A percentile compares a stretch with the other conserved stretches of the same genome.
Conservation (phyloP, 2,113 vertebrate genomes). For the Zapus hudsonius region DNA sequence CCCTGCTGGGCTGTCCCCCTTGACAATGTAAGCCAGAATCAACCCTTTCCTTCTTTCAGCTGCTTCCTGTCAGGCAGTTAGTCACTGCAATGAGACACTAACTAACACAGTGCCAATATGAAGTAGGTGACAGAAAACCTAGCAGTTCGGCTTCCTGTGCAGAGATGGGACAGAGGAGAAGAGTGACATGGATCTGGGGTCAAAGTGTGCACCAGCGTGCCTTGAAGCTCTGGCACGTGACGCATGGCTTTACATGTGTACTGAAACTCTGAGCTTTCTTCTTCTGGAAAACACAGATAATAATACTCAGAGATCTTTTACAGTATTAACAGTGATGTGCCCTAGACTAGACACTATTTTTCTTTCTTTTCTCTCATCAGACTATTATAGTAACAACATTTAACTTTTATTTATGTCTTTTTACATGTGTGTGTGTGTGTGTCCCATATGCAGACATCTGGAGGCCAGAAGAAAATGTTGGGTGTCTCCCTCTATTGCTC, state of each 20-base stretch:
- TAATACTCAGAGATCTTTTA: not conserved
- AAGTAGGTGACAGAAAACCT: not conserved
- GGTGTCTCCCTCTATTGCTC: no score
- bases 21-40: no score
- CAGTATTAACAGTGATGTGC: not conserved
- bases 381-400: not conserved
- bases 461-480: no score
- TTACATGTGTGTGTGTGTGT: no score
- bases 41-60: no score
- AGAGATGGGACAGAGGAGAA: not conserved
- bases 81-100: no score
- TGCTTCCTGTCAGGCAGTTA: no score
- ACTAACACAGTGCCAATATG: not conserved
- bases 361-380: slow-evolving; percentile 25
- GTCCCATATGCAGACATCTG: no score
- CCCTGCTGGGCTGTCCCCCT: no score
- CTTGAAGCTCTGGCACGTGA: not conserved
- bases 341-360: not conserved
- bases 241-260: not conserved
- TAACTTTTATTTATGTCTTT: not conserved
- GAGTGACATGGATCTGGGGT: not conserved
- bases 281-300: not conserved
- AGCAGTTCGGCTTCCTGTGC: not conserved
- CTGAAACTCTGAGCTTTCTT: not conserved
- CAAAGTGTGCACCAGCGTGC: not conserved